Base-by-base conservation (phyloP, 35 echinoderm and acorn worm genomes). In the Strongylocentrotus purpuratus region DNA sequence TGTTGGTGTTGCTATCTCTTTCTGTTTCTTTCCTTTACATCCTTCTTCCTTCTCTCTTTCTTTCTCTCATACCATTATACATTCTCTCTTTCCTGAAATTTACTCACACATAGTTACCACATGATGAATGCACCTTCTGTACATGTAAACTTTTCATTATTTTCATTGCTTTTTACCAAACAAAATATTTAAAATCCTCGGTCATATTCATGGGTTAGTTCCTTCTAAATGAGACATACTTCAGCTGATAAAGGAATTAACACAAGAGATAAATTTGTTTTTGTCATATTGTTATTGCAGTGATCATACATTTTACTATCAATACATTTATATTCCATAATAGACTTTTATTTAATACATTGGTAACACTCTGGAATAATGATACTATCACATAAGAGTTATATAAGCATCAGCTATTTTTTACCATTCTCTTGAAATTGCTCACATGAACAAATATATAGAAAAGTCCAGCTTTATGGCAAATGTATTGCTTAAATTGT, bases 401-500 rank as follows among this genome's bases (percentile, higher is more conserved):
- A 78, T 78, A 28, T 78, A 5, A 78, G 20, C 65, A 78, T 78
- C 65, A 78, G 65, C 65, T 78, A 78, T 78, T 78, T 22, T n/a
- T 78, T 28, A 78, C 20, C 20, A 78, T 78, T 78, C 65, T n/a
- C 9, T 86, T 86, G 7, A 5, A 41, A 46, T 17, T 89, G 87
- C 32, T 46, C 45, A 89, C 45, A 41, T 89, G 32, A 89, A 89
- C 20, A 89, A 5, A 89, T 33, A 89, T 89, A 89, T 46, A 89
- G 33, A 89, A 89, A 89, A 89, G 87, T 89, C 87, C 87, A 89
- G 87, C 87, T 89, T 89, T 89, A 89, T 45, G 87, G 33, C 33
- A 89, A 89, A 89, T 89, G 32, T 45, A 46, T 14, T 7, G 12
- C 33, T 89, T 45, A 17, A 89, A 11, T 15, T 89, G 32, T 45